phyloP scores from a whole-genome alignment of 2,888 invertebrate species.

The Amblyjoppa proteus region DNA sequence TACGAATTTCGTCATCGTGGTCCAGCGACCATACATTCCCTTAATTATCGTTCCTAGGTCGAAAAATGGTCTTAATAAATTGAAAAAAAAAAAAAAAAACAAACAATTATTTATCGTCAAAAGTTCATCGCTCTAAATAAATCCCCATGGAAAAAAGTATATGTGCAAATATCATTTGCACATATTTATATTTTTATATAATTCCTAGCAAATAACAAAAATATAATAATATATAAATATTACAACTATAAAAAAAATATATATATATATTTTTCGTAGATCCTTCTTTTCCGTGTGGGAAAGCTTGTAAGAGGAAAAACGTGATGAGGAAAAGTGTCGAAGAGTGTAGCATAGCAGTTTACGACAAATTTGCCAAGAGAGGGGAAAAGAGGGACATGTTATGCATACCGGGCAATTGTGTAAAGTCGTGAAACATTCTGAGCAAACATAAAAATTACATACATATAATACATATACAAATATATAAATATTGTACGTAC shows the following conservation, averaged over 20 bases:
- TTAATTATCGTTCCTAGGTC: not conserved
- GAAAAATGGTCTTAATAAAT: not conserved
- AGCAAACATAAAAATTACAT: no score
- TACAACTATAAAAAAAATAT: no score
- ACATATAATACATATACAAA: no score
- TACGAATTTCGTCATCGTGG: conserved; percentile 17
- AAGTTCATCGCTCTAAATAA: not conserved
- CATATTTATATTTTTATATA: no score
- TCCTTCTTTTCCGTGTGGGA: not conserved
- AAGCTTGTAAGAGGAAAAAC: not conserved
- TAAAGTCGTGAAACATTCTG: conserved; percentile 3
- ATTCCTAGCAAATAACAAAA: no score
- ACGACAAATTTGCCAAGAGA: not conserved
- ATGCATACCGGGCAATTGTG: conserved; percentile 17
- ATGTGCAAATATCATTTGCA: no score
- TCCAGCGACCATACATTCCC: not conserved
- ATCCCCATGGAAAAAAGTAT: not conserved
- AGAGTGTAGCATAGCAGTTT: not conserved
- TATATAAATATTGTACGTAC: no score
- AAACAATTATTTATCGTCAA: not conserved
- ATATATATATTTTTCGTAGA: no score
- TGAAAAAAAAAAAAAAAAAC: not conserved
- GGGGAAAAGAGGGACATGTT: not conserved
- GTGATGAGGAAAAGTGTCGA: not conserved
- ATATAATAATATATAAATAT: no score